A percentile compares a stretch with the other conserved stretches of the same genome.
These are phyloP conservation scores for Menura novaehollandiae DNA, from an alignment of 2,113 vertebrate genomes.

Conservation along the genomic window DNA sequence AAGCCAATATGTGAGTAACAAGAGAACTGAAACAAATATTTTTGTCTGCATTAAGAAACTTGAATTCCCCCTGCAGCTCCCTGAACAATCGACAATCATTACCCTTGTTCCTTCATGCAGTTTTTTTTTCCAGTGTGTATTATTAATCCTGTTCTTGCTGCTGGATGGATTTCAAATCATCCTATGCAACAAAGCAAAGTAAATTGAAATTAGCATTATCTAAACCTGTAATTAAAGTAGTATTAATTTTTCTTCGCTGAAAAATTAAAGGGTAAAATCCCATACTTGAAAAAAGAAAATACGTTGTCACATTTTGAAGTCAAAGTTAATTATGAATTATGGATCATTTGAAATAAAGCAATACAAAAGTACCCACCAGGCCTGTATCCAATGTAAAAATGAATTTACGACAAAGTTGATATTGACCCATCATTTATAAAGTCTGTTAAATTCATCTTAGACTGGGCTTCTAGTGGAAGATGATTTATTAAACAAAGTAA, in stretches of 20 bases:
- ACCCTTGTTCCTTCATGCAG: neutral
- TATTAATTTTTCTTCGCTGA: conserved; percentile 13
- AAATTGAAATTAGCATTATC: conserved; percentile 37
- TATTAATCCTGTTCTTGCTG: neutral
- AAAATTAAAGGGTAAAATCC: neutral
- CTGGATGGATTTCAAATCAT: neutral
- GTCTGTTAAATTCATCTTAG: conserved; percentile 60
- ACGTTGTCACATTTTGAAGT: conserved; percentile 32
- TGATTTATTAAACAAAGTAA: conserved; percentile 63
- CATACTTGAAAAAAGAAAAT: conserved; percentile 11
- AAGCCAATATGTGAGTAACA: neutral
- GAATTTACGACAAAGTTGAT: conserved; percentile 64
- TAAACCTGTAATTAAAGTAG: conserved; percentile 7
- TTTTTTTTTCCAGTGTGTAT: neutral
- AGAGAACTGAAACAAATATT: neutral
- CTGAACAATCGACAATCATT: neutral
- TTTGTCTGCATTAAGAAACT: neutral
- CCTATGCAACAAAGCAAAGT: neutral
- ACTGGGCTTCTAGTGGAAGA: neutral
- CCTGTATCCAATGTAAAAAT: conserved; percentile 57
- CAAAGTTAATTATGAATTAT: conserved; percentile 51
- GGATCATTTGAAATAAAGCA: conserved; percentile 44
- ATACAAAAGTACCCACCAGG: conserved; percentile 53
- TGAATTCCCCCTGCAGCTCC: neutral
- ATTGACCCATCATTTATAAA: conserved; percentile 70